Percentiles rank a stretch among this genome's conserved stretches.
Evolutionary conservation across 2,888 invertebrate genomes (phyloP).

Genomic region (Seira musarum): DNA sequence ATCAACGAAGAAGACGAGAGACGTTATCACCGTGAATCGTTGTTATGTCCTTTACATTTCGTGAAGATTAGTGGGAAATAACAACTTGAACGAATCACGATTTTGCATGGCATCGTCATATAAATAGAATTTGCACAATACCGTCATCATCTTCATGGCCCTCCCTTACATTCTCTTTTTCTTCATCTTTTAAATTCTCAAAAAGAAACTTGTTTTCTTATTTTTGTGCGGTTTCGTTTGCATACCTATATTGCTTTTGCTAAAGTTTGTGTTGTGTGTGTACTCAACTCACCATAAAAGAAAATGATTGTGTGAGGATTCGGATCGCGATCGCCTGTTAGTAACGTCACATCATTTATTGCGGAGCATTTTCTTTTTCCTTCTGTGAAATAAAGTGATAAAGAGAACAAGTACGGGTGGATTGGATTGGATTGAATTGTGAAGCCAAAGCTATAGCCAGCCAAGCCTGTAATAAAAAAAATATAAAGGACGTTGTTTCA

Average conservation of each 20-base stretch:
- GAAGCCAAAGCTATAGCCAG: background rate
- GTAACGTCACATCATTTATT: background rate
- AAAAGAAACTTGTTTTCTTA: background rate
- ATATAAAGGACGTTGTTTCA: background rate
- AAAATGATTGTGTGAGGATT: no score
- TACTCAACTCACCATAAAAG: no score
- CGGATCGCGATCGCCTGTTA: background rate
- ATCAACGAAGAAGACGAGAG: background rate
- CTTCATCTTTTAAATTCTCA: background rate
- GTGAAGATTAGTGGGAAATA: no score
- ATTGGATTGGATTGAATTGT: conserved; percentile 1
- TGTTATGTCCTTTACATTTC: background rate
- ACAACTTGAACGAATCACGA: background rate
- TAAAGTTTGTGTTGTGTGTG: no score
- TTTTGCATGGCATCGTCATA: background rate
- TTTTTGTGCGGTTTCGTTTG: no score
- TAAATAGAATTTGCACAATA: background rate
- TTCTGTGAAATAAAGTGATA: background rate
- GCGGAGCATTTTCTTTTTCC: background rate
- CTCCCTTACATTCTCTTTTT: background rate
- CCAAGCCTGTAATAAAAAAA: background rate
- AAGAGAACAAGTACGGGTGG: conserved; percentile 3
- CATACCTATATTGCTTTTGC: no score
- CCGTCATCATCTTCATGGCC: background rate
- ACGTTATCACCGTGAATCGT: background rate